Base-by-base conservation (phyloP, 92 coral and sea anemone genomes). In the Parazoanthus swiftii region DNA sequence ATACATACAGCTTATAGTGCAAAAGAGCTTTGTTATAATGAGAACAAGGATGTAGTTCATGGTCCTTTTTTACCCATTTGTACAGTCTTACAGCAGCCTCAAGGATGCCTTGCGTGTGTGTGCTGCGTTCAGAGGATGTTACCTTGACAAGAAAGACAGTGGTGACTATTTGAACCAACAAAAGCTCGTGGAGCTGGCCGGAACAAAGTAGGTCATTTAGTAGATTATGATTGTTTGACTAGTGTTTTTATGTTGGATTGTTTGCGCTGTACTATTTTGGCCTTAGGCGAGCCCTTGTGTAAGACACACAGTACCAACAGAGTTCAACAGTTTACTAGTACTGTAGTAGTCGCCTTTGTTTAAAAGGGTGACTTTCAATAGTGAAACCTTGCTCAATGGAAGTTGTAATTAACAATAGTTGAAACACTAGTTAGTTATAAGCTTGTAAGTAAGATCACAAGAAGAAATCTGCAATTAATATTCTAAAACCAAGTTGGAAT, bases 61-160 rank as follows among this genome's bases (percentile, higher is more conserved):
- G 3, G 21, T 43, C 21, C 8, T 10, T 36, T 13, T 42, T 33
- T 8, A 80, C 43, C 15, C 85, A 36, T 33, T 35, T 84, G 33
- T 20, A 39, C 83, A 97, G 99, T 97, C 99, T 36, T 97, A 93
- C 91, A 93, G 90, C 89, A 95, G 97, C 88, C 89, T 97, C 58
- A 97, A 97, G 88, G 99, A 97, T 87, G 96, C 99, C 23, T 89
- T 97, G 77, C 97, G 99, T 15, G 95, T 97, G 36, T 97, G 99
- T 86, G 99, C 99, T 9, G 98, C 99, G 25, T 97, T 95, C 92
- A 86, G 99, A 67, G 99, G 99, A 16, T 97, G 97, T 87, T 97
- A 95, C 86, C 86, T 97, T 79, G 99, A 97, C 88, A 97, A 97
- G 89, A 97, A 97, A 80, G 99, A 97, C 91, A 94, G 91, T 84